Base-by-base conservation (phyloP, 2,797 vertebrate genomes). In the Pempheris klunzingeri region DNA sequence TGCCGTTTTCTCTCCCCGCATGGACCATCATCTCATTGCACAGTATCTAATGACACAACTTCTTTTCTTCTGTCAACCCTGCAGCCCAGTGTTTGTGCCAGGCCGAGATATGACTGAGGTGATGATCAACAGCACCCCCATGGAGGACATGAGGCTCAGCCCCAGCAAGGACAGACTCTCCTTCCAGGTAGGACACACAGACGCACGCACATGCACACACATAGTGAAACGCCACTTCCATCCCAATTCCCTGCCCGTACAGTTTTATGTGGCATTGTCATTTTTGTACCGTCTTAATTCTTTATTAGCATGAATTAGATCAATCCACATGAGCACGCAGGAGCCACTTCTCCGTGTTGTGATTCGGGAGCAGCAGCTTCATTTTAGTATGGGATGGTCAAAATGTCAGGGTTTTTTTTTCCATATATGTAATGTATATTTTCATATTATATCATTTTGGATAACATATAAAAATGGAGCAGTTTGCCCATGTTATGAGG, bases 31-130 rank as follows among this genome's bases (percentile, higher is more conserved):
- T 61, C 15, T 47, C 59, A 30, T 24, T 36, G 32, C 22, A 4
- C 15, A 34, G 8, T 22, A 36, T 75, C 61, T 74, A 65, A 74
- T 39, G 39, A 3, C 71, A 28, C 18, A 14, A 38, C 10, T 63
- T 70, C 11, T 75, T 54, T 47, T 36, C 50, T 15, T 75, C 59
- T 83, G 84, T 90, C 30, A 12, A 52, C 41, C 53, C 74, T 77
- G 71, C 92, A 98, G 97, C 94, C 87, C 97, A 90, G 96, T 96
- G 94, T 97, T 96, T 91, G 94, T 97, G 94, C 93, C 95, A 93
- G 91, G 94, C 77, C 94, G 92, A 93, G 94, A 97, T 81, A 99
- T 99, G 98, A 99, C 98, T 91, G 98, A 99, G 92, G 97, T 99
- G 94, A 98, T 99, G 96, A 97, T 99, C 95, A 98, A 74, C 92